A percentile compares a stretch with the other conserved stretches of the same genome.
These are phyloP conservation scores for Halocynthia roretzi DNA, from an alignment of 23 tunicate species.

Conservation along the genomic window DNA sequence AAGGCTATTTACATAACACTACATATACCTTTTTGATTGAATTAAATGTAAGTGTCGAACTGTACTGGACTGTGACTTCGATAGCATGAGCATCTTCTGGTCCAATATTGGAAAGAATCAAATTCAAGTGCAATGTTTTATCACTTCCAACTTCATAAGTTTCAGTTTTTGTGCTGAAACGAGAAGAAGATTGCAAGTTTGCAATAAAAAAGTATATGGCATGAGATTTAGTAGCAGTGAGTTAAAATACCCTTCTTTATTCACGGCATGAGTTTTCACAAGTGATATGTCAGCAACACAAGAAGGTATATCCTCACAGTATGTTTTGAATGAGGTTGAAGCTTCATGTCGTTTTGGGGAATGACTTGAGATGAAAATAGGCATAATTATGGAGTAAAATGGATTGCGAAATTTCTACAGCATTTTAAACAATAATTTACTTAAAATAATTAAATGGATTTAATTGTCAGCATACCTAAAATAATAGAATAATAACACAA, in stretches of 20 bases:
- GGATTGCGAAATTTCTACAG: too few species aligned
- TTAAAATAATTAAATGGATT: too few species aligned
- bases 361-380: too few species aligned
- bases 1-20: neutral
- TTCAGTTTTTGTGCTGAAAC: neutral
- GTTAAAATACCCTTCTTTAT: constrained; percentile 28
- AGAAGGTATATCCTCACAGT: constrained; percentile 19
- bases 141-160: neutral
- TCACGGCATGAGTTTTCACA: neutral
- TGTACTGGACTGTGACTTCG: neutral
- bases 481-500: too few species aligned
- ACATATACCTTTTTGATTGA: neutral
- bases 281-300: constrained; percentile 47
- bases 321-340: constrained; percentile 24
- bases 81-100: constrained; percentile 61
- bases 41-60: neutral
- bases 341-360: neutral
- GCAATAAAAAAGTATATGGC: too few species aligned
- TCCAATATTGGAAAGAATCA: constrained; percentile 26
- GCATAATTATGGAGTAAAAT: too few species aligned
- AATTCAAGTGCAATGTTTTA: neutral
- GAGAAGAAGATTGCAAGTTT: too few species aligned
- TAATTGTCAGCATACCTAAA: too few species aligned
- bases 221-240: neutral
- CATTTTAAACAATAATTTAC: too few species aligned